Conservation (phyloP, 2,888 invertebrate genomes). For the Drosophila nigricruria region DNA sequence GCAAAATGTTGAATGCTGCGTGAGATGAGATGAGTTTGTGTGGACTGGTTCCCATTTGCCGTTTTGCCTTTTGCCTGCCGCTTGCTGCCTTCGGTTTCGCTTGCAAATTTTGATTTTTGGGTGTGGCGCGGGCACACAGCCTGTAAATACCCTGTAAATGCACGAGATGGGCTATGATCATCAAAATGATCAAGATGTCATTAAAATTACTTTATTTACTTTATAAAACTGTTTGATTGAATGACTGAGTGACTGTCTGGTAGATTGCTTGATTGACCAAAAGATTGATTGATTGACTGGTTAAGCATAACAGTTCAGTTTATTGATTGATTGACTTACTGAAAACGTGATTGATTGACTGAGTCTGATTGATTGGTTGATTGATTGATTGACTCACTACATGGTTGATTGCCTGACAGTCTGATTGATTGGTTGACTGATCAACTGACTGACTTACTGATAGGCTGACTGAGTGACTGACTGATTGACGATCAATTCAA, state of each 20-base stretch:
- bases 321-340: neutral
- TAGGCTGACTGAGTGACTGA: too few relatives aligned
- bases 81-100: constrained; percentile 14
- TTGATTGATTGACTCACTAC: neutral
- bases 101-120: constrained; percentile 39
- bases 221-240: neutral
- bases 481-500: neutral
- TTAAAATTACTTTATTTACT: neutral
- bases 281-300: neutral
- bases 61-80: neutral
- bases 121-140: constrained; percentile 36
- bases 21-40: constrained; percentile 53
- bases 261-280: neutral
- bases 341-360: neutral
- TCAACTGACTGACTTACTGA: neutral
- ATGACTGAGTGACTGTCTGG: neutral
- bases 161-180: neutral
- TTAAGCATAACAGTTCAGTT: neutral
- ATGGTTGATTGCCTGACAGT: neutral
- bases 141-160: constrained; percentile 6
- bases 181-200: neutral
- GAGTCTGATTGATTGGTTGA: neutral
- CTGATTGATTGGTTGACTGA: neutral
- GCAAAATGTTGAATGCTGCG: constrained; percentile 53
- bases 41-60: constrained; percentile 10